Conservation (phyloP, 2,113 vertebrate genomes). For the Hiodon alosoides region DNA sequence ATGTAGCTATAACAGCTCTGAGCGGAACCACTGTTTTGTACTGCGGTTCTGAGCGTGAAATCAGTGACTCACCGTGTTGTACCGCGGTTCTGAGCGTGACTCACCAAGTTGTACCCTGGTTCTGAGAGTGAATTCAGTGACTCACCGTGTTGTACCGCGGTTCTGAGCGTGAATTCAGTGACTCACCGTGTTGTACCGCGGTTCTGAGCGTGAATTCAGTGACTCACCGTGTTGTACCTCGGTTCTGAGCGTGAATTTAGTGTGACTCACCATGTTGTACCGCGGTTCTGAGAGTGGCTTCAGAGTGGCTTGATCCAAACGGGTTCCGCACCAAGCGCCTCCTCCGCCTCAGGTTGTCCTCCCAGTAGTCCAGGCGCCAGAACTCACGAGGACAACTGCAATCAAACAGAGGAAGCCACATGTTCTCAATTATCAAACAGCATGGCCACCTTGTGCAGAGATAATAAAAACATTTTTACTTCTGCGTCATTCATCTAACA, state of each 20-base stretch:
- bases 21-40: conserved; percentile 83
- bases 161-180: too few species aligned
- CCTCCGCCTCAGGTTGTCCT: conserved; percentile 98
- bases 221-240: conserved; percentile 37
- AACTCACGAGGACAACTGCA: conserved; percentile 94
- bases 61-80: too few species aligned
- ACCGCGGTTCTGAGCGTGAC: too few species aligned
- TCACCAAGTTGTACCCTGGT: too few species aligned
- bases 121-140: too few species aligned
- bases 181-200: too few species aligned
- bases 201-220: too few species aligned
- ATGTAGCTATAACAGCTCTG: conserved; percentile 61
- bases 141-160: conserved; percentile 43
- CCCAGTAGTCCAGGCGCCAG: conserved; percentile 99
- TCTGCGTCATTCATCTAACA: conserved; percentile 45
- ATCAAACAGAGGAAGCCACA: conserved; percentile 81
- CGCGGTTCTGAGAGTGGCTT: conserved; percentile 78
- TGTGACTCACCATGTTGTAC: conserved; percentile 83
- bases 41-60: conserved; percentile 61
- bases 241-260: conserved; percentile 51
- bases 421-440: conserved; percentile 98
- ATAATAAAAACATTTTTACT: conserved; percentile 73
- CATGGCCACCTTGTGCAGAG: conserved; percentile 78
- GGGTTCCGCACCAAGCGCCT: conserved; percentile 94
- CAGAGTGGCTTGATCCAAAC: conserved; percentile 92